Evolutionary conservation across 2,797 vertebrate species (phyloP), one percentile per base, ranked within the genome.

Genomic region (Urophycis tenuis): DNA sequence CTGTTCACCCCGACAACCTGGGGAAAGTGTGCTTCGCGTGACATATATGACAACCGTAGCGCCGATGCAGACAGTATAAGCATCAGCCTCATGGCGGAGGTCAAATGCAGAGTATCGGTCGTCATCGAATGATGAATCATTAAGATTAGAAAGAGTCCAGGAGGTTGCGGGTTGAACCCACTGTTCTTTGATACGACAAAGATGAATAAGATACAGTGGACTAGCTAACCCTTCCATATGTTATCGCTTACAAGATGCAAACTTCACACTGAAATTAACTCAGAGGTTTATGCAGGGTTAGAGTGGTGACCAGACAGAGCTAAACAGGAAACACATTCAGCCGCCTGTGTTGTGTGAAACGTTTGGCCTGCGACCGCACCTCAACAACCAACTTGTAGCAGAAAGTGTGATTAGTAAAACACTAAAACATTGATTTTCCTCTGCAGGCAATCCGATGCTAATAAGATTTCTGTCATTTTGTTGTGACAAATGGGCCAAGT

Each of bases 1-100:
- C 39, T 79, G 78, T 87, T 84, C 82, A 83, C 60, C 79, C 71
- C 75, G 78, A 76, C 77, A 69, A 45, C 78, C 60, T 10, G 35
- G n/a, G 25, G 72, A 15, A 70, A 32, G 53, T 60, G 53, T 60
- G 53, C 25, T 60, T 9, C 3, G 53, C 10, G 53, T 60, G 53
- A 60, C 53, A 60, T 60, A 25, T 60, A 25, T 25, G 53, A 17
- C 41, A 45, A 60, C 53, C 45, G 45, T 60, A 25, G 22, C 45
- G 19, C 45, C 45, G 6, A 60, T 9, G n/a, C 53, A 25, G 8
- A 60, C 17, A 60, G 53, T 60, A n/a, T n/a, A n/a, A n/a, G 22
- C 53, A 5, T 60, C 22, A 17, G 53, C 22, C 53, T n/a, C n/a
- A n/a, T n/a, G 53, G 53, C 22, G n/a, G 53, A 25, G n/a, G n/a